These are phyloP conservation scores for Lates japonicus DNA, from an alignment of 2,797 vertebrate species.

Conservation along the genomic window DNA sequence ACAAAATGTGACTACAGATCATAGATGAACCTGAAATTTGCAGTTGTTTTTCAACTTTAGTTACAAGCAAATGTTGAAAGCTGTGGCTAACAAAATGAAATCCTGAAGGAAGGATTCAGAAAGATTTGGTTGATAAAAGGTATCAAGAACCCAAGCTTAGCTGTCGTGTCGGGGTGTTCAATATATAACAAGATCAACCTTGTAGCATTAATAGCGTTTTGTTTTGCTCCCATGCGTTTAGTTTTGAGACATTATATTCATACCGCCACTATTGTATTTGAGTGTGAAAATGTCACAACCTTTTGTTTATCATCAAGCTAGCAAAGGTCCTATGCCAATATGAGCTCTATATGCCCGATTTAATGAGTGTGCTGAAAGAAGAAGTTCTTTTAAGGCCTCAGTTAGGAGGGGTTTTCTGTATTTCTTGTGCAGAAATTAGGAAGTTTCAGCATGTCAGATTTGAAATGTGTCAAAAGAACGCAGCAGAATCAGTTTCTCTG, in stretches of 20 bases:
- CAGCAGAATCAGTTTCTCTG: conserved; percentile 20
- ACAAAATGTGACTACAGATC: background rate
- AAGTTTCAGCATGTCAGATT: conserved; percentile 28
- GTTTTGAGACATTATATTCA: conserved; percentile 6
- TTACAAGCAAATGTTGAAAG: background rate
- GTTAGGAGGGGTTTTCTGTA: conserved; percentile 23
- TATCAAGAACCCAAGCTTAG: background rate
- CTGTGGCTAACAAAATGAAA: background rate
- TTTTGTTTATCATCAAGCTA: conserved; percentile 27
- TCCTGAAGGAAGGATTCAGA: background rate
- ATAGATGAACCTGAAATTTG: background rate
- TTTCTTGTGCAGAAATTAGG: conserved; percentile 22
- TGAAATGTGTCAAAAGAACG: conserved; percentile 41
- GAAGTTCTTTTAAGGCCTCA: conserved; percentile 34
- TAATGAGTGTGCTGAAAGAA: conserved; percentile 17
- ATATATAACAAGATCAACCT: conserved; percentile 16
- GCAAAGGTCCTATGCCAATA: conserved; percentile 47
- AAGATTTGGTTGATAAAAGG: background rate
- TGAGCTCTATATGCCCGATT: conserved; percentile 17
- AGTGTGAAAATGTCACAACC: conserved; percentile 51
- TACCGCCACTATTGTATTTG: conserved; percentile 6
- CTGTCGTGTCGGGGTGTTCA: background rate
- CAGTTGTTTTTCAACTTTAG: background rate
- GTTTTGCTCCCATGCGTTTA: background rate
- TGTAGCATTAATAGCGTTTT: conserved; percentile 13